A percentile compares a stretch with the other conserved stretches of the same genome.
Conservation (phyloP, 2,113 vertebrate species). For the Agapornis roseicollis region DNA sequence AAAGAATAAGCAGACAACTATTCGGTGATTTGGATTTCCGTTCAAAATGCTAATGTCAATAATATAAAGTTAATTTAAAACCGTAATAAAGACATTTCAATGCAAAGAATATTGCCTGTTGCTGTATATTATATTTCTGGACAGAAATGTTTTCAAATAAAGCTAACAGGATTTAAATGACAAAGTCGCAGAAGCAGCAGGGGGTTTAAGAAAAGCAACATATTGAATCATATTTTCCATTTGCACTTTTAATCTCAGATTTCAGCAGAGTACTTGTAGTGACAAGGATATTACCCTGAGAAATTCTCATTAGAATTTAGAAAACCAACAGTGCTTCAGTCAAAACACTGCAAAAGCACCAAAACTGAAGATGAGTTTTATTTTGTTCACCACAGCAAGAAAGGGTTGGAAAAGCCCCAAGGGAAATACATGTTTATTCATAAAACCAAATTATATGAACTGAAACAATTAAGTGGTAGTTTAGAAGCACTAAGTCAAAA, state of each 20-base stretch:
- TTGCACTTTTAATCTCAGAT: constrained; percentile 41
- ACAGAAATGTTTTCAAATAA: constrained; percentile 53
- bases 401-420: constrained; percentile 51
- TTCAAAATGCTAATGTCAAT: not conserved
- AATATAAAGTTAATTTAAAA: not conserved
- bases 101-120: not conserved
- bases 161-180: constrained; percentile 70
- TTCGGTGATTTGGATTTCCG: not conserved
- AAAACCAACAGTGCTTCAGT: constrained; percentile 54
- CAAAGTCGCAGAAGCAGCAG: constrained; percentile 30
- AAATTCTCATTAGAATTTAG: constrained; percentile 48
- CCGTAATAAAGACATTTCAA: not conserved
- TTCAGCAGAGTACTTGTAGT: constrained; percentile 35
- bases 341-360: constrained; percentile 10
- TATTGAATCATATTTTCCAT: constrained; percentile 43
- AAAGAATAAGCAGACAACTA: not conserved
- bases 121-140: not conserved
- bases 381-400: constrained; percentile 17
- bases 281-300: constrained; percentile 35
- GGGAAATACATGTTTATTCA: constrained; percentile 75
- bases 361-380: not conserved
- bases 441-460: constrained; percentile 72
- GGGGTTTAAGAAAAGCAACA: constrained; percentile 12
- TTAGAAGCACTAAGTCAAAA: constrained; percentile 64
- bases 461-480: constrained; percentile 64